A percentile compares a stretch with the other conserved stretches of the same genome.
Conservation (phyloP, 2,113 vertebrate genomes). For the Scopus umbretta region DNA sequence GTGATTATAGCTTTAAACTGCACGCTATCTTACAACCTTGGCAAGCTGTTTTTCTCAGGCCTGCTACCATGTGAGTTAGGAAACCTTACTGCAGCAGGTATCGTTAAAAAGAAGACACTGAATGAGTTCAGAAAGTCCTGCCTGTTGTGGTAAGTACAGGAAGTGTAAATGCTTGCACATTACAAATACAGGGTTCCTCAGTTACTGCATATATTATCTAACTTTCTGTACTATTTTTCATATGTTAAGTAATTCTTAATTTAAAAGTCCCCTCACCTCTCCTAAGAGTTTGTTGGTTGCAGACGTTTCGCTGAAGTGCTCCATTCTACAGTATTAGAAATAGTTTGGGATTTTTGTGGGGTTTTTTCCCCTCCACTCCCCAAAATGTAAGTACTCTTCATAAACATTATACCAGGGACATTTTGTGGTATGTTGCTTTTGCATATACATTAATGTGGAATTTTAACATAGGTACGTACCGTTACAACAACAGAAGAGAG, state of each 20-base stretch:
- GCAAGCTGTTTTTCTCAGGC: background rate
- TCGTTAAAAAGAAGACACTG: background rate
- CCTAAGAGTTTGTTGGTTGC: background rate
- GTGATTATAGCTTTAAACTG: background rate
- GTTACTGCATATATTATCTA: background rate
- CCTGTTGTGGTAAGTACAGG: background rate
- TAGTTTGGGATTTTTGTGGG: background rate
- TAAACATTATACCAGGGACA: background rate
- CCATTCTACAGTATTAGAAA: background rate
- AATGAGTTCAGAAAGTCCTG: background rate
- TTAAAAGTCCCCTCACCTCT: background rate
- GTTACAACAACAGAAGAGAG: constrained; percentile 74
- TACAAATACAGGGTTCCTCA: fast-evolving
- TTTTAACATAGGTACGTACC: constrained; percentile 50
- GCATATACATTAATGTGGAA: background rate
- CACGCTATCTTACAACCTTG: background rate
- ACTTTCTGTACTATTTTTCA: background rate
- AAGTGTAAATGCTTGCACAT: background rate
- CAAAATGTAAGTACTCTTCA: background rate
- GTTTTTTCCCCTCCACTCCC: background rate
- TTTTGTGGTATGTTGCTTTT: background rate
- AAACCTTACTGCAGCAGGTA: background rate
- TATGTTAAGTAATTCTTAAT: background rate
- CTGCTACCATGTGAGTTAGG: background rate
- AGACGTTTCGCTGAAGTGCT: background rate